Evolutionary conservation across 2,113 vertebrate genomes (phyloP), one percentile per base, ranked within the genome.

Genomic region (Lophotis ruficrista): DNA sequence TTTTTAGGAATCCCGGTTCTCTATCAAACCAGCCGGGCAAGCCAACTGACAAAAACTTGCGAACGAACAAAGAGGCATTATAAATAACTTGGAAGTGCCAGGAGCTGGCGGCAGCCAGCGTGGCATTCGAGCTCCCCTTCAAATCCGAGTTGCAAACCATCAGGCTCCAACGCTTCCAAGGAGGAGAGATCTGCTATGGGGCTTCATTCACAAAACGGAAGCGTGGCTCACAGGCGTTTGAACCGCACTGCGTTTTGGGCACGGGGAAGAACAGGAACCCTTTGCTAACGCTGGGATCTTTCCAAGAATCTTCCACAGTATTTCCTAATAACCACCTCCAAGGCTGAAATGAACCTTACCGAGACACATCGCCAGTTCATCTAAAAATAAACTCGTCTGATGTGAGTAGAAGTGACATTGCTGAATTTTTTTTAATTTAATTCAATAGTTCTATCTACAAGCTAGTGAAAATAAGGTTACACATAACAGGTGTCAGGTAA

Each of bases 101-200:
- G 61, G 83, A 93, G 83, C 17, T 93, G 92, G 95, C 94, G 96
- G 83, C 82, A 92, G 35, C 15, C 85, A 88, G 82, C 53, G 48
- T 30, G 79, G 48, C 28, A 14, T 78, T 60, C 68, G 57, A 91
- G 83, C 45, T 93, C 24, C n/a, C 30, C 60, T 89, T 89, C 76
- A 35, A 7, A 68, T 61, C 30, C 9, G 30, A 83, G 31, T 8
- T 68, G 48, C 38, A 72, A 79, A 94, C 71, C 25, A 71, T 7
- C 66, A 83, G 79, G 43, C 68, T 22, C 45, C 51, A 81, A 75
- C 14, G 5, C 57, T 75, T 87, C 56, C 71, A 33, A 62, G 68
- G 9, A 75, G 13, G 35, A 50, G 60, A 41, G 56, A 51, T 81
- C 71, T 56, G 60, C 47, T 35, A 8, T 6, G 37, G 41, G 27